Base-by-base conservation (phyloP, 1,140 invertebrate species). In the Mactra quadrangularis region DNA sequence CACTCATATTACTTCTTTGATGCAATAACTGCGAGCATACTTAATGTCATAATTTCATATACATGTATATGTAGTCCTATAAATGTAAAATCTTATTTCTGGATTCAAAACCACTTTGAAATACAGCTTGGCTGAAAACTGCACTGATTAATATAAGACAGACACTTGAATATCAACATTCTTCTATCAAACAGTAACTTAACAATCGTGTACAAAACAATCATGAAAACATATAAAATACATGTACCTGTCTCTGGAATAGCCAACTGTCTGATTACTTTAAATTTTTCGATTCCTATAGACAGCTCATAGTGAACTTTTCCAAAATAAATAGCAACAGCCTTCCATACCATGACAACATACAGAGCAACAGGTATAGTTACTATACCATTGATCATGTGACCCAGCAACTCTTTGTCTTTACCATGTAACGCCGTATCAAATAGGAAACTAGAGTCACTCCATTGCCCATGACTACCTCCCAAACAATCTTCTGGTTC, bases 281-380 rank as follows among this genome's bases (percentile, higher is more conserved):
- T 95, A 0, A 99, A 94, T 90, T 99, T 95, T 92, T 98, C 96
- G 85, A 99, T 94, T 4, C 97, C 93, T 0, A 99, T 95, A 0
- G 97, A 95, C 3, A 96, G 94, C 83, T 97, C 95, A 88, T 97
- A 95, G 83, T 94, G 96, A 75, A 97, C 95, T 52, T 94, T 94
- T 19, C 96, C 96, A 66, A 95, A 94, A 62, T 97, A 92, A 92
- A 97, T 98, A 1, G 98, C 97, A 77, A 98, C 95, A 0, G 97
- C 96, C 92, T 96, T 96, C 98, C 98, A 99, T 0, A 96, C 97
- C 1, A 99, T 91, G 1, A 96, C 95, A 93, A 99, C 94, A 90
- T 99, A 99, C 13, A 98, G 98, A 55, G 98, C 98, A 59, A 97
- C 98, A 17, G 98, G 98, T 93, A 97, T 99, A 0, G 99, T 93